Evolutionary conservation across 1,140 invertebrate genomes (phyloP), one percentile per base, ranked within the genome.

Genomic region (Drosophila kurseongensis): DNA sequence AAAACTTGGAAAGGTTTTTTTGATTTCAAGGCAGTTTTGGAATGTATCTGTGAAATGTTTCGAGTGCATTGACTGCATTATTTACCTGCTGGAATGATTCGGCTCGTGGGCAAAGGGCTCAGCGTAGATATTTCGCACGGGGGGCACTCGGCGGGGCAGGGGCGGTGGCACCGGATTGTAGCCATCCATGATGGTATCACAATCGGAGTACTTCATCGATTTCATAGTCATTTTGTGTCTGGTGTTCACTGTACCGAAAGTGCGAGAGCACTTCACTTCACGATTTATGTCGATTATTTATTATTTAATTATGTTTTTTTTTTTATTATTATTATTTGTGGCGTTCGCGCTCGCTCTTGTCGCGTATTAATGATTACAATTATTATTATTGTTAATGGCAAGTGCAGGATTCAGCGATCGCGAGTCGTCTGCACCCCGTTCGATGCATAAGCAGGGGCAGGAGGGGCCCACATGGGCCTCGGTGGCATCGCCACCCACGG

Each of bases 101-200:
- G 93, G 91, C 79, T 94, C 93, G 75, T 94, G 93, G 58, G 93
- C 92, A 86, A 94, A 94, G 65, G 93, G 93, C 75, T 94, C 93
- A 23, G 93, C 93, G 81, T 94, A 94, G 66, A 94, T 94, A 79
- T 94, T 94, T 58, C 93, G 89, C 54, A 91, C 83, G 35, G 91
- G 92, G 52, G 91, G 91, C 65, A 94, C 93, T 54, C 93, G 93
- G 47, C 93, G 92, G 48, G 93, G 93, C 68, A 94, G 84, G 47
- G 93, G 93, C 54, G 93, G 93, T 58, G 93, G 93, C 63, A 93
- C 91, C 62, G 93, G 93, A 82, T 92, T 93, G 90, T 93, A 94
- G 71, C 93, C 92, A 92, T 94, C 93, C 93, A 94, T 94, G 78
- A 86, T 93, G 63, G 91, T 92, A 91, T 92, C 92, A 92, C 92